A percentile compares a stretch with the other conserved stretches of the same genome.
Conservation (phyloP, 2,888 invertebrate genomes). For the Ligdia adustata region DNA sequence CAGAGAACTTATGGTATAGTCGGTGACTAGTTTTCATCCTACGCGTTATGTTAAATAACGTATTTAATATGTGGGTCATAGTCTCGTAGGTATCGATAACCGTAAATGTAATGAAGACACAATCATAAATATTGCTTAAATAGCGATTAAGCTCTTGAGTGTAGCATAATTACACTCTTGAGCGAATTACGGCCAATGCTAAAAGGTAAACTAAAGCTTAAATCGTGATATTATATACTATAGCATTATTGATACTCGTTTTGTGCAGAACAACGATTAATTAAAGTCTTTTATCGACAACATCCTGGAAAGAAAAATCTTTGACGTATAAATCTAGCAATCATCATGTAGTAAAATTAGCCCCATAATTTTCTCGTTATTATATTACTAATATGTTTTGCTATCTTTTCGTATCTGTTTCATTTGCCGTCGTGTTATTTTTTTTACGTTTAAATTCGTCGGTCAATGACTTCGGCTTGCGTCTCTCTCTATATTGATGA, state of each 20-base stretch:
- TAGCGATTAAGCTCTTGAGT: conserved; percentile 9
- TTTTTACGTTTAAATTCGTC: conserved; percentile 21
- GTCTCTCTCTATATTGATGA: conserved; percentile 32
- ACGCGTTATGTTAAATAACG: conserved; percentile 15
- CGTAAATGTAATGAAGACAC: conserved; percentile 11
- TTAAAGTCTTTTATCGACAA: no score
- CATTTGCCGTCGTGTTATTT: conserved; percentile 11
- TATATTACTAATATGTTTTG: no score
- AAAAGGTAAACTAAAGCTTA: no score
- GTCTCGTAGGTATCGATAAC: conserved; percentile 1
- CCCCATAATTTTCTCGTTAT: no score
- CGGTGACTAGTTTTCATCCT: conserved; percentile 19
- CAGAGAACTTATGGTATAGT: conserved; percentile 14
- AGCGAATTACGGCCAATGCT: no score
- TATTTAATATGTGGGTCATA: conserved; percentile 33
- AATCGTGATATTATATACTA: no score
- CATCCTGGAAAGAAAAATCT: no score
- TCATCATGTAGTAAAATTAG: no score
- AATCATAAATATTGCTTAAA: conserved; percentile 16
- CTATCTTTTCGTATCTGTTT: no score
- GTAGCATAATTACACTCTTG: not conserved
- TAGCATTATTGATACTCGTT: no score
- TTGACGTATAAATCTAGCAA: no score
- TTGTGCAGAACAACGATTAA: no score
- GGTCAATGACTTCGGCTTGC: conserved; percentile 45